A percentile compares a stretch with the other conserved stretches of the same genome.
Conservation (phyloP, 2,888 invertebrate genomes). For the Antitype chi region DNA sequence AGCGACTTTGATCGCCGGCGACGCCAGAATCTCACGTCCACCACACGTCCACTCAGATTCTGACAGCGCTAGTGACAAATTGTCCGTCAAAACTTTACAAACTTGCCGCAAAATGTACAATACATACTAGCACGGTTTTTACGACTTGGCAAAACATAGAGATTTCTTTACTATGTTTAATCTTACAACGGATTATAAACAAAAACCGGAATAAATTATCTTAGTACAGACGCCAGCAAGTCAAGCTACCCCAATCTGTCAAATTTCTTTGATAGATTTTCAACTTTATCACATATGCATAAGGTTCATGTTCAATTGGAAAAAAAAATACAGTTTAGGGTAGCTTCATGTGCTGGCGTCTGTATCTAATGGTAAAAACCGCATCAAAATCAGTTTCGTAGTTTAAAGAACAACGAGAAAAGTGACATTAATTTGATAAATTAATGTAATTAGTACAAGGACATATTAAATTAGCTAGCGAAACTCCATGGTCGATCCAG, state of each 20-base stretch:
- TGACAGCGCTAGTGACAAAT: neutral
- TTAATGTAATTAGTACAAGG: neutral
- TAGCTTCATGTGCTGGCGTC: no score
- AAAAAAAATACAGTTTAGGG: no score
- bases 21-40: neutral
- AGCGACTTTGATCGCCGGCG: neutral
- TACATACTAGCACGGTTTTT: neutral
- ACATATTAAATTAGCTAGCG: neutral
- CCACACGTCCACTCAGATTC: neutral
- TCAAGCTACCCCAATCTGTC: no score
- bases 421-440: neutral
- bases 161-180: neutral
- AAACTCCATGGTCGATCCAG: neutral
- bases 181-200: neutral
- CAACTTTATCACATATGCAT: no score
- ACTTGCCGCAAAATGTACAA: neutral
- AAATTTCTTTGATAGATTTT: no score
- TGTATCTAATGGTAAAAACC: neutral
- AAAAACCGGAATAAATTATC: neutral
- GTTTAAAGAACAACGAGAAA: neutral
- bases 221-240: no score
- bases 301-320: no score
- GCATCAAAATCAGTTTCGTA: neutral
- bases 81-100: neutral
- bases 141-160: slow-evolving; percentile 4